Conservation (phyloP, 2,797 vertebrate species). For the Sylvilagus floridanus region DNA sequence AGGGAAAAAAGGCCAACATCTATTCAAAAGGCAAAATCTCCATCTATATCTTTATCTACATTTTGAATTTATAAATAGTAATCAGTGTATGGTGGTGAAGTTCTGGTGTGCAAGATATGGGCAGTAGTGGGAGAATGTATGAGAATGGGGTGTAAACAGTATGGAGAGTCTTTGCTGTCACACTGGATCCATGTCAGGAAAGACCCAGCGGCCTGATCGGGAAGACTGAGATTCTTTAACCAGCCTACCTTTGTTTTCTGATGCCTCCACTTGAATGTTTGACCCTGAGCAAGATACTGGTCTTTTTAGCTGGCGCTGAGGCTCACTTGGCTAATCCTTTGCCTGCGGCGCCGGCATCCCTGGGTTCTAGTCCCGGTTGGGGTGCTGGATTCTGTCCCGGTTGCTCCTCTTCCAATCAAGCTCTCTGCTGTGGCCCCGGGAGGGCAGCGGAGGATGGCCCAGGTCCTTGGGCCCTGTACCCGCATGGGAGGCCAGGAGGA, state of each 20-base stretch:
- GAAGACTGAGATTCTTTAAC: neutral
- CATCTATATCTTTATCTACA: neutral
- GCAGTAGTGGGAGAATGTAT: accelerated
- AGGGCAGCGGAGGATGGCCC: too few relatives aligned
- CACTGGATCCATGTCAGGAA: neutral
- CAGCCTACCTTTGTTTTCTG: neutral
- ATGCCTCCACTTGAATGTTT: neutral
- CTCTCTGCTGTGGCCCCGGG: too few relatives aligned
- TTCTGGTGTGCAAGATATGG: neutral
- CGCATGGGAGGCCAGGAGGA: too few relatives aligned
- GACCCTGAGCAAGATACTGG: neutral
- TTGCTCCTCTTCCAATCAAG: too few relatives aligned
- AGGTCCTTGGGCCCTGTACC: too few relatives aligned
- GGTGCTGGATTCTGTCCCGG: too few relatives aligned
- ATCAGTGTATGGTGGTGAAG: neutral
- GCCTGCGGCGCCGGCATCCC: too few relatives aligned
- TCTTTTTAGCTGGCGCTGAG: too few relatives aligned
- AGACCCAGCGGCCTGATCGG: accelerated
- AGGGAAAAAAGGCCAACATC: neutral
- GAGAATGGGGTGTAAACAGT: accelerated
- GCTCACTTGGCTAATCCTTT: too few relatives aligned
- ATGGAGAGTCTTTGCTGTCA: neutral
- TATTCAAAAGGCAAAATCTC: neutral
- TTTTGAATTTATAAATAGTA: neutral
- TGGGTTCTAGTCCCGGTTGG: too few relatives aligned